Evolutionary conservation across 2,888 invertebrate species (phyloP), one percentile per base, ranked within the genome.

Genomic region (Malthinus seriepunctatus): DNA sequence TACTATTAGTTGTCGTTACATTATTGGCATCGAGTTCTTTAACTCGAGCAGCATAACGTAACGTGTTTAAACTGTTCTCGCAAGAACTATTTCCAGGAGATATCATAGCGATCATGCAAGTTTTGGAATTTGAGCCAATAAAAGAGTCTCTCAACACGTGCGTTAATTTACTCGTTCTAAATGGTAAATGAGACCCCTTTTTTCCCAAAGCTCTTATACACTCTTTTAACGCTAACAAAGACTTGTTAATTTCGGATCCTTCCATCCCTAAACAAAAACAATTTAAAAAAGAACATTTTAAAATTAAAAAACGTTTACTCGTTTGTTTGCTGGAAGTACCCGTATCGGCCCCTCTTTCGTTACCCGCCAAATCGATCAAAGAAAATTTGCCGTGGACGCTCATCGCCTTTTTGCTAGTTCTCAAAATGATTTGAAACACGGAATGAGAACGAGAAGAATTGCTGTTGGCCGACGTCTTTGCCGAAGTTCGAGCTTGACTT

Each of bases 51-150:
- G 98, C 98, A 80, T 99, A 99, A 63, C 98, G 86, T 56, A 99
- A 83, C 42, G 99, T 99, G 81, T 99, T 99, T 63, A 99, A 84
- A 55, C 97, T 96, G 81, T 99, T 97, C 76, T 99, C 99, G 78
- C 97, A 97, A 51, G 95, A 96, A 73, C 88, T 90, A 83, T 96
- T 86, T 51, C 97, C 96, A 15, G 99, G 99, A 63, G 97, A 97
- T 71, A 99, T 95, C 97, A 97, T 99, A 56, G 99, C 97, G 78
- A 99, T 97, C 98, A 99, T 99, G 81, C 98, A 99, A 12, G 97
- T 98, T 78, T 91, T 89, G 38, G 97, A 95, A 80, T 97, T 98
- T 78, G 96, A 94, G 8, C 98, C 97, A 73, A 99, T 97, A 80
- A 99, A 99, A 46, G 95, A 95, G 82, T 99, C 99, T 68, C 97